Evolutionary conservation across 2,797 vertebrate species (phyloP), one percentile per base, ranked within the genome.

Genomic region (Gymnodraco acuticeps): DNA sequence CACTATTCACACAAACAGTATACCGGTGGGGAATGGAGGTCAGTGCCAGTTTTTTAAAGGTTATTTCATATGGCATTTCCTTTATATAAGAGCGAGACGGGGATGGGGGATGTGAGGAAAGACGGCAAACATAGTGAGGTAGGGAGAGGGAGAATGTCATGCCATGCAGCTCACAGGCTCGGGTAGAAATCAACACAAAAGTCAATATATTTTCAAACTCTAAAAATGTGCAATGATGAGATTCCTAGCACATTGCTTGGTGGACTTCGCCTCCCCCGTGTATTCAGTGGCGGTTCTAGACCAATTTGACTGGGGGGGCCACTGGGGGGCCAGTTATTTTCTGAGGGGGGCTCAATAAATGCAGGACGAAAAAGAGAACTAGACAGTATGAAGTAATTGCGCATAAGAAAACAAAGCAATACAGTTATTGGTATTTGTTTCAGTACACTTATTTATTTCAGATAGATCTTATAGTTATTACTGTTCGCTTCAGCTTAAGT

Each of bases 1-100:
- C 82, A 74, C 83, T 56, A 86, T 87, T 87, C 80, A 83, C 65
- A 86, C 74, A 77, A 76, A 84, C 82, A 83, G 81, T 42, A 67
- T 60, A 65, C 47, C 78, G 60, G 76, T 31, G 9, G 76, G 83
- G 83, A 60, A 73, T 38, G 38, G 75, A 78, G 77, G 79, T 87
- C 78, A 76, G 67, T 42, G 23, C 9, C 50, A 27, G 55, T 11
- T 54, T 75, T 75, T 72, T 74, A 87, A 88, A 90, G 87, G 81
- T 88, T 80, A 86, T 67, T 77, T 76, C 60, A 33, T 82, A 58
- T 68, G 70, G 63, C 74, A 83, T 87, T 88, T 88, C 38, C 43
- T 78, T 84, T 75, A 69, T 75, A 71, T 66, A 47, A 64, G 48
- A 75, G 62, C 33, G 33, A 54, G 38, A 60, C 2, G 33, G 58